A percentile compares a stretch with the other conserved stretches of the same genome.
Conservation (phyloP, 2,797 vertebrate species). For the Cryptoblepharus egeriae region DNA sequence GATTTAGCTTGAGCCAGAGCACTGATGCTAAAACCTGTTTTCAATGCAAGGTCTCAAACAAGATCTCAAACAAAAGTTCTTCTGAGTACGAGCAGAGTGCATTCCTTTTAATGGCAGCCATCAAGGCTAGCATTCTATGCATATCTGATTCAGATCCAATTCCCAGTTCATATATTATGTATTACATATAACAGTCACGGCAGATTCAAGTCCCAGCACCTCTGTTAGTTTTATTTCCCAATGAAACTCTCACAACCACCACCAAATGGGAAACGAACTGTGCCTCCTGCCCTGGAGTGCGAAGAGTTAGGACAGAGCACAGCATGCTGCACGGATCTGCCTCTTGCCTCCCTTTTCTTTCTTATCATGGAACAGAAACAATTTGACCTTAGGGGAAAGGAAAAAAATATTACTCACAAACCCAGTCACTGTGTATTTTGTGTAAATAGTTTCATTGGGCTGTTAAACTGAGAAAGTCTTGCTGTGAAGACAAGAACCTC, state of each 20-base stretch:
- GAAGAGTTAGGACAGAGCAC: neutral
- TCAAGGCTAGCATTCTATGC: neutral
- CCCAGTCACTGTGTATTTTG: conserved; percentile 60
- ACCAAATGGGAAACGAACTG: neutral
- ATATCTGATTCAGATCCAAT: no score
- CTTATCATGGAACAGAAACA: conserved; percentile 57
- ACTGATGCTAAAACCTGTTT: no score
- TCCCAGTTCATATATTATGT: neutral
- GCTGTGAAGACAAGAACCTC: conserved; percentile 36
- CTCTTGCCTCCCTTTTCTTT: conserved; percentile 30
- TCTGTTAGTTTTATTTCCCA: neutral
- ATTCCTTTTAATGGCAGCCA: neutral
- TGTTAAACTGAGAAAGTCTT: conserved; percentile 37
- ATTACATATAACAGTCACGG: neutral
- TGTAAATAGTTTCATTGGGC: conserved; percentile 58
- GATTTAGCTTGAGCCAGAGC: neutral
- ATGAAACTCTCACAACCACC: neutral
- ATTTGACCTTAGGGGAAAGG: conserved; percentile 58
- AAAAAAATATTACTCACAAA: conserved; percentile 37
- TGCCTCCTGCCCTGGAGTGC: neutral
- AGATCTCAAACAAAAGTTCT: neutral
- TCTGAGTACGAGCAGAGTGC: neutral
- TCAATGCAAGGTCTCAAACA: neutral
- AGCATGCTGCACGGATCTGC: neutral
- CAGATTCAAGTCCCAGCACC: neutral